Evolutionary conservation across 2,888 invertebrate species (phyloP).

Genomic region (Hypolimnas misippus): DNA sequence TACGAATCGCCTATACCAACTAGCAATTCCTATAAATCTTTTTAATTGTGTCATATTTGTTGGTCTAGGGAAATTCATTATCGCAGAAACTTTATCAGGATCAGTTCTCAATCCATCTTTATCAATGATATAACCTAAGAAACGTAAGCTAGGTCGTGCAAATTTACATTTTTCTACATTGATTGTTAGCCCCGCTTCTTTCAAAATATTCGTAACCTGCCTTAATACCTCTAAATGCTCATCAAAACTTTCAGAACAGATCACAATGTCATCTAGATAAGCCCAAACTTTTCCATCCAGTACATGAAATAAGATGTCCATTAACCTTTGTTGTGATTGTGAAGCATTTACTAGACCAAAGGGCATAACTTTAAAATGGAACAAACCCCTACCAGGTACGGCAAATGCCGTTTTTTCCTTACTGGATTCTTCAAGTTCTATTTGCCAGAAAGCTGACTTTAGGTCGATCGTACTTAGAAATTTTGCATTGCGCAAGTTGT

Average conservation of each 20-base stretch:
- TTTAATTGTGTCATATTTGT: constrained; percentile 33
- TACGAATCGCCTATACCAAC: constrained; percentile 35
- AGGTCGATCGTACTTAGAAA: constrained; percentile 42
- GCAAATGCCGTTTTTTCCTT: constrained; percentile 37
- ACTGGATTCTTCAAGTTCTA: constrained; percentile 38
- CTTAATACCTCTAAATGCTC: constrained; percentile 29
- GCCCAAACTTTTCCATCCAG: constrained; percentile 34
- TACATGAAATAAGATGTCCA: constrained; percentile 29
- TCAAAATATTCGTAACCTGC: constrained; percentile 14
- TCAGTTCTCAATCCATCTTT: constrained; percentile 35
- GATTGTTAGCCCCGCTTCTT: constrained; percentile 30
- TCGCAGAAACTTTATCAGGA: constrained; percentile 36
- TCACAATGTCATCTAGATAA: constrained; percentile 38
- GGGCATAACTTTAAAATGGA: constrained; percentile 35
- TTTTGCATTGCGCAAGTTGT: constrained; percentile 30
- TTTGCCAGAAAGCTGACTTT: constrained; percentile 51
- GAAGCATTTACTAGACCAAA: constrained; percentile 34
- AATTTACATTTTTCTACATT: constrained; percentile 37
- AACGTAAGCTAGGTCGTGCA: constrained; percentile 25
- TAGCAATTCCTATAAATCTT: constrained; percentile 37
- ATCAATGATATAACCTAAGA: constrained; percentile 37
- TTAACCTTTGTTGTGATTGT: constrained; percentile 26
- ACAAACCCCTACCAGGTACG: constrained; percentile 35
- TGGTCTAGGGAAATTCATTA: constrained; percentile 39
- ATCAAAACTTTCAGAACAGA: constrained; percentile 27